Conservation (phyloP, 1,140 invertebrate species). For the Saxidomus purpurata region DNA sequence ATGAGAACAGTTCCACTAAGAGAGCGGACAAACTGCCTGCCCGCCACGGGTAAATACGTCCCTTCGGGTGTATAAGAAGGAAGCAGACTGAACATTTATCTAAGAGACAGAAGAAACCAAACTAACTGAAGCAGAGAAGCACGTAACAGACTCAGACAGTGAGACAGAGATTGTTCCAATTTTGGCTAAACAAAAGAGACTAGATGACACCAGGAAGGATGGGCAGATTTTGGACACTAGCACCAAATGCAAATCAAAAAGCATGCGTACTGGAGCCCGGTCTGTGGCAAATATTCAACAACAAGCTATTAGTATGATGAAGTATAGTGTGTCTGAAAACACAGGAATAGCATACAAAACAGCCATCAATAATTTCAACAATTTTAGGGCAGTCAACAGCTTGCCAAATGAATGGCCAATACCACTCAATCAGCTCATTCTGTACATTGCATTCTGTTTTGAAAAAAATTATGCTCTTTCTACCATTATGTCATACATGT, state of each 20-base stretch:
- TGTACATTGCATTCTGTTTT: constrained; percentile 20
- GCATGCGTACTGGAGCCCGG: background rate
- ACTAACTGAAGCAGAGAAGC: no score
- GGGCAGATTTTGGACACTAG: background rate
- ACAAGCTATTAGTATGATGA: background rate
- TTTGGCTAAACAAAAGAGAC: no score
- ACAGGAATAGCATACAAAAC: background rate
- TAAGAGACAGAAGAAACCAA: no score
- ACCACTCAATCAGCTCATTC: background rate
- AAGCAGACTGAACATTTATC: no score
- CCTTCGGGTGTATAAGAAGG: no score
- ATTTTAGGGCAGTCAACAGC: background rate
- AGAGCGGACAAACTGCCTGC: no score
- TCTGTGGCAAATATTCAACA: constrained; percentile 29
- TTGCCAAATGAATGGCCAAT: background rate
- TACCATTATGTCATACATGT: background rate
- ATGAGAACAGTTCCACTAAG: no score
- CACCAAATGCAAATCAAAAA: background rate
- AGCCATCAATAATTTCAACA: background rate
- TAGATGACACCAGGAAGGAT: no score
- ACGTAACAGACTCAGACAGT: no score
- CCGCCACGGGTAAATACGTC: no score
- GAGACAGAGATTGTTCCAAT: no score
- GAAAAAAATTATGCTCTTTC: background rate
- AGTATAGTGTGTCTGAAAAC: background rate